These are phyloP conservation scores for Misgurnus anguillicaudatus DNA, from an alignment of 2,113 vertebrate genomes.

Conservation along the genomic window DNA sequence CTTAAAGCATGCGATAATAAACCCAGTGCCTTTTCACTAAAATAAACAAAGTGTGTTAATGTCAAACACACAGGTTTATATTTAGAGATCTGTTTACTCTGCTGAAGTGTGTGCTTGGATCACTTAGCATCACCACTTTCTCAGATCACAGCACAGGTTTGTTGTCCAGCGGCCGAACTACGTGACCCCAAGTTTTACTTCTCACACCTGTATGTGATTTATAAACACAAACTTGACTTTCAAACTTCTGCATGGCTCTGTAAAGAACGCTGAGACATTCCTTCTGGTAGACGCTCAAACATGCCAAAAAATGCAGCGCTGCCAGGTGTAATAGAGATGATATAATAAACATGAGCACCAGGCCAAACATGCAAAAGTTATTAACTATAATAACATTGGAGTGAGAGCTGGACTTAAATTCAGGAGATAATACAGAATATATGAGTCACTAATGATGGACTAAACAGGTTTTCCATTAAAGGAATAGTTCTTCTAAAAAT, in stretches of 20 bases:
- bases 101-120: slow-evolving; percentile 28
- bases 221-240: too few relatives aligned
- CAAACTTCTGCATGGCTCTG: background rate
- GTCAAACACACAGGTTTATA: slow-evolving; percentile 63
- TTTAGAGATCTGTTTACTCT: slow-evolving; percentile 69
- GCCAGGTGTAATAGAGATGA: background rate
- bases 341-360: background rate
- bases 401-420: too few relatives aligned
- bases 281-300: background rate
- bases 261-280: background rate
- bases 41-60: background rate
- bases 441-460: too few relatives aligned
- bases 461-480: too few relatives aligned
- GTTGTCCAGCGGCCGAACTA: slow-evolving; percentile 13
- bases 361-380: too few relatives aligned
- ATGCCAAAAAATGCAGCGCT: background rate
- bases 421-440: too few relatives aligned
- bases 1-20: too few relatives aligned
- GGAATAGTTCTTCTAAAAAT: too few relatives aligned
- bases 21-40: too few relatives aligned
- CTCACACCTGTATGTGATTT: too few relatives aligned
- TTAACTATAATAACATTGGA: too few relatives aligned
- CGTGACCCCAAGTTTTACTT: background rate
- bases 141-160: slow-evolving; percentile 43
- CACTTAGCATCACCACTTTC: slow-evolving; percentile 46